These are phyloP conservation scores for Regulus satrapa DNA, from an alignment of 2,113 vertebrate genomes.

Conservation along the genomic window DNA sequence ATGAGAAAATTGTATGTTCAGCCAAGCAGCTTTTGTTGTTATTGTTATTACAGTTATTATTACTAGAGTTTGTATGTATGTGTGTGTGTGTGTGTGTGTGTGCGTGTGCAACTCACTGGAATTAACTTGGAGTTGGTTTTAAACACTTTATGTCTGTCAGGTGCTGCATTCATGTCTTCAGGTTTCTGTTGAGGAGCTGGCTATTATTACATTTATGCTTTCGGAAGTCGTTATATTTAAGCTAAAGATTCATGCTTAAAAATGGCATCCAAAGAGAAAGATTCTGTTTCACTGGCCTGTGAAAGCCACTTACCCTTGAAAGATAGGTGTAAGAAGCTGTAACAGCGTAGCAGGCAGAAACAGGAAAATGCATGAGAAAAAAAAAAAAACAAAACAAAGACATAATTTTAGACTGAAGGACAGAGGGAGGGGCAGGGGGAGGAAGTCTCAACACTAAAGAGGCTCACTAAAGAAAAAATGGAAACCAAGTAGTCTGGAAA, in stretches of 20 bases:
- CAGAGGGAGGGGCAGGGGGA: rapidly evolving
- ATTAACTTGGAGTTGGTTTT: not conserved
- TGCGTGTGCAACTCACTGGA: not conserved
- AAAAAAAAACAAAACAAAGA: not conserved
- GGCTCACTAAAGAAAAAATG: not conserved
- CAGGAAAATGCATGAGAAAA: not conserved
- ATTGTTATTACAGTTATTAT: not conserved
- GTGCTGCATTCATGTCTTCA: not conserved
- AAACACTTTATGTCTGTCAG: not conserved
- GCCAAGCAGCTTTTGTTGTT: not conserved
- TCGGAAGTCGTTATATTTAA: not conserved
- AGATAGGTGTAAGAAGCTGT: not conserved
- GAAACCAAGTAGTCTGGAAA: not conserved
- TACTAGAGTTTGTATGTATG: not conserved
- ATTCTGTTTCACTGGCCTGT: rapidly evolving
- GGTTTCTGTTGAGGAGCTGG: not conserved
- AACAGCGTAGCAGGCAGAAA: not conserved
- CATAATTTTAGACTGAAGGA: not conserved
- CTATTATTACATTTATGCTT: not conserved
- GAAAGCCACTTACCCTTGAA: not conserved
- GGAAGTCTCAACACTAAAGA: not conserved
- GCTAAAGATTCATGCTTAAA: not conserved
- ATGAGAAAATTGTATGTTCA: not conserved
- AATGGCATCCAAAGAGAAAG: not conserved
- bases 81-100: too few species aligned